A percentile compares a stretch with the other conserved stretches of the same genome.
Evolutionary conservation across 2,888 invertebrate genomes (phyloP).

Genomic region (Megalurothrips usitatus): DNA sequence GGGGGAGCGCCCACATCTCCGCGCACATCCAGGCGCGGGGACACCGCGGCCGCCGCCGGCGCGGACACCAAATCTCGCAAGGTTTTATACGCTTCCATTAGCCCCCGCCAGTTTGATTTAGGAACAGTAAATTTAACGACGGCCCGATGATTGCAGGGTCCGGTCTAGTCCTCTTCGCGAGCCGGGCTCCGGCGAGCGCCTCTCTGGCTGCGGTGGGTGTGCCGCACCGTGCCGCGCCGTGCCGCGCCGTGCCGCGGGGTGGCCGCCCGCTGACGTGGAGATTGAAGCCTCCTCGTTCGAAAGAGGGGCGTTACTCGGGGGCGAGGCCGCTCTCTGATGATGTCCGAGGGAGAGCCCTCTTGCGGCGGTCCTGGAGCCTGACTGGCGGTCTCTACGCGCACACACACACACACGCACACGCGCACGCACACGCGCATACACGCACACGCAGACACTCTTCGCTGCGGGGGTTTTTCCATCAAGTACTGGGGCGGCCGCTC

Average conservation of each 20-base stretch:
- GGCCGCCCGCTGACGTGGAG: no score
- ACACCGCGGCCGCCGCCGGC: neutral
- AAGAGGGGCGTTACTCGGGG: neutral
- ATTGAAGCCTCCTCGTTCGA: neutral
- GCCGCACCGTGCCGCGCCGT: no score
- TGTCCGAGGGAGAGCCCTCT: neutral
- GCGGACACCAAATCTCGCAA: neutral
- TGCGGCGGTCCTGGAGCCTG: neutral
- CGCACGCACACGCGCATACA: neutral
- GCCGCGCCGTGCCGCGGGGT: neutral
- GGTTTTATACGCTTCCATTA: neutral
- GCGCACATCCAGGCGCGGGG: neutral
- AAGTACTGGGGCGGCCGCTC: neutral
- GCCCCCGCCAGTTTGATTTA: neutral
- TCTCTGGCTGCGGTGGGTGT: no score
- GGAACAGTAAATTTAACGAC: slow-evolving; percentile 11
- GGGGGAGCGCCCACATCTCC: neutral
- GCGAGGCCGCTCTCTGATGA: neutral
- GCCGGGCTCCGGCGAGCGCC: no score
- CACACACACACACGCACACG: neutral
- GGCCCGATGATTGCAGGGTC: neutral
- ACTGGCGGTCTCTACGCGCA: neutral
- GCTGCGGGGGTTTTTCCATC: neutral
- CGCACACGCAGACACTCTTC: neutral
- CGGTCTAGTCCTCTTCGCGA: no score